Evolutionary conservation across 2,888 invertebrate species (phyloP).

Genomic region (Eucera pruinosa): DNA sequence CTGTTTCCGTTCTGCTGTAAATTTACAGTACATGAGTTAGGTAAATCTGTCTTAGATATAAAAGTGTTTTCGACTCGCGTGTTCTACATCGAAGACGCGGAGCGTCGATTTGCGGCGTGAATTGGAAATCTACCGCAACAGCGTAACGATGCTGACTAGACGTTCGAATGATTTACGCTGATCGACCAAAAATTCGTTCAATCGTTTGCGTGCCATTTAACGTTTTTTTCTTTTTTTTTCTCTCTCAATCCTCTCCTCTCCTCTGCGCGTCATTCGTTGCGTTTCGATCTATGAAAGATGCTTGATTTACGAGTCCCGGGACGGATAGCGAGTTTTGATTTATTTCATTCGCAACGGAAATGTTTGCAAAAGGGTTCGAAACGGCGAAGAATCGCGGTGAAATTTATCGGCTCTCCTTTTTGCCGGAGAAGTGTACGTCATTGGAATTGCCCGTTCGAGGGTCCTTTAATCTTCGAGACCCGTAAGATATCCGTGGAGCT

Average conservation of each 20-base stretch:
- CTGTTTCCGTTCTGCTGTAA: too few relatives aligned
- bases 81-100: too few relatives aligned
- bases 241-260: too few relatives aligned
- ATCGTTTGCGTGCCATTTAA: slow-evolving; percentile 21
- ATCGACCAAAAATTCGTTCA: slow-evolving; percentile 6
- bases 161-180: slow-evolving; percentile 16
- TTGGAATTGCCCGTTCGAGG: slow-evolving; percentile 42
- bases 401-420: slow-evolving; percentile 5
- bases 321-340: slow-evolving; percentile 23
- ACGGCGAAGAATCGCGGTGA: too few relatives aligned
- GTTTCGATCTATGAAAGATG: slow-evolving; percentile 11
- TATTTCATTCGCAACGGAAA: too few relatives aligned
- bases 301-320: slow-evolving; percentile 31
- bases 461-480: slow-evolving; percentile 57
- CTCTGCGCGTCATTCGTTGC: neutral
- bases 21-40: too few relatives aligned
- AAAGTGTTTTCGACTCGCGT: too few relatives aligned
- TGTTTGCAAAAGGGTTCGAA: neutral
- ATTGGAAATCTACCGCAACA: slow-evolving; percentile 32
- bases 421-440: slow-evolving; percentile 18
- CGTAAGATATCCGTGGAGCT: slow-evolving; percentile 57
- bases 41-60: too few relatives aligned
- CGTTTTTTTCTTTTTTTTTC: too few relatives aligned
- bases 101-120: slow-evolving; percentile 10
- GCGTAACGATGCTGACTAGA: too few relatives aligned